Conservation (phyloP, 2,113 vertebrate species). For the Marcusenius ussheri region DNA sequence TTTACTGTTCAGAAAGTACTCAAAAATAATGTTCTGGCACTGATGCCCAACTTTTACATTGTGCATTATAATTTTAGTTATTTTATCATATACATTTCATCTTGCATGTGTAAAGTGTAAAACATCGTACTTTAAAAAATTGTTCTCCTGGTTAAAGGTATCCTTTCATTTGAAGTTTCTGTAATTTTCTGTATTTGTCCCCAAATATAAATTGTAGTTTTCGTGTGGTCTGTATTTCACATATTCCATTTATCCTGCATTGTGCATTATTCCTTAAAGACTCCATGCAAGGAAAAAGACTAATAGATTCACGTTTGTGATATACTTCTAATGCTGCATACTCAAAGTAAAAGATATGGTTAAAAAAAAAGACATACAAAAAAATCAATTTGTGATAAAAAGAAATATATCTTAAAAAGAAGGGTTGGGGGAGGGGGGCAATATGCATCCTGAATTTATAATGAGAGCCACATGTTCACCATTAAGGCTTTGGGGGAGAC, state of each 20-base stretch:
- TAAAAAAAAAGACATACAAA: not conserved
- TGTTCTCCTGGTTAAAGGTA: not conserved
- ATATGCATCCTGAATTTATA: not conserved
- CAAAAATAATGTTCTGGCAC: not conserved
- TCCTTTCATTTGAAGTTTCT: not conserved
- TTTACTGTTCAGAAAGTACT: not conserved
- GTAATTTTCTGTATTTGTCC: not conserved
- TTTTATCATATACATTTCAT: not conserved
- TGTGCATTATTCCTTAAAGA: not conserved
- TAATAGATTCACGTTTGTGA: not conserved
- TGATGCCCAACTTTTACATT: not conserved
- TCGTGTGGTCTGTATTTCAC: not conserved
- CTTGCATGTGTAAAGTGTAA: not conserved
- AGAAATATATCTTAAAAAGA: not conserved
- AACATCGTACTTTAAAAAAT: not conserved
- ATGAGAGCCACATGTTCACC: not conserved
- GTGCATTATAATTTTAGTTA: not conserved
- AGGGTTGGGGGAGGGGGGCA: not conserved
- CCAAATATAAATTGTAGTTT: not conserved
- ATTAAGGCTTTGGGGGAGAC: constrained; percentile 11
- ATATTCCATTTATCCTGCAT: not conserved
- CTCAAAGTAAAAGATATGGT: not conserved
- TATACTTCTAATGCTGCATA: not conserved
- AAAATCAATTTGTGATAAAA: not conserved
- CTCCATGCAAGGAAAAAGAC: not conserved